Base-by-base conservation (phyloP, 2,113 vertebrate species). In the Sporophila hypoxantha region DNA sequence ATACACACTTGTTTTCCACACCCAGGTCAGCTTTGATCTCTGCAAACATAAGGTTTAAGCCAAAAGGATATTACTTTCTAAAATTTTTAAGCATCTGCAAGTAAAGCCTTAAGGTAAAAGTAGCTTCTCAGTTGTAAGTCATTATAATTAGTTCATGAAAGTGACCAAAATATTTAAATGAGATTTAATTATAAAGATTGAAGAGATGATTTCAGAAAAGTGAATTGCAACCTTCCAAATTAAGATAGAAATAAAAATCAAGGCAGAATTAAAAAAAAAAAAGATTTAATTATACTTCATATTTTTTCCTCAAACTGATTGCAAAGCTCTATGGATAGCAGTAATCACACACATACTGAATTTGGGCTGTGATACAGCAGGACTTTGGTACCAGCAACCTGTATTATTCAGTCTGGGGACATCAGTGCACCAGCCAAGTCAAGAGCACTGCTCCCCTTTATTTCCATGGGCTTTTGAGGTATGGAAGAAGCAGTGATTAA, bases 131-230 rank as follows among this genome's bases (percentile, higher is more conserved):
- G 50, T n/a, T 2, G 0, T 78, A 88, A 94, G 57, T 87, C 59
- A 93, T 34, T 86, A 32, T 78, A 89, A 93, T 80, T 93, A 93
- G 46, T 73, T 91, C 75, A 85, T 60, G 34, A 57, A 91, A 87
- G 60, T 92, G 87, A 68, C 81, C 78, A 81, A 93, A 93, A 81
- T 91, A 93, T 83, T 93, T 92, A 92, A 91, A 93, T 85, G 19
- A 85, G 18, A 9, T 82, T 93, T 92, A 91, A 92, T 90, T 91
- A 78, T 61, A 83, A 85, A 92, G 41, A 93, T 61, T 55, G 77
- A 92, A 50, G 30, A 80, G n/a, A 57, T 85, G 4, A 87, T 29
- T 89, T 92, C 47, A 76, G 49, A 61, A 82, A 89, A 93, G 32
- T 6, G 17, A 92, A 88, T 36, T 60, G 18, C 60, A 76, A 46